Conservation (phyloP, 2,797 vertebrate genomes). For the Allobates femoralis region DNA sequence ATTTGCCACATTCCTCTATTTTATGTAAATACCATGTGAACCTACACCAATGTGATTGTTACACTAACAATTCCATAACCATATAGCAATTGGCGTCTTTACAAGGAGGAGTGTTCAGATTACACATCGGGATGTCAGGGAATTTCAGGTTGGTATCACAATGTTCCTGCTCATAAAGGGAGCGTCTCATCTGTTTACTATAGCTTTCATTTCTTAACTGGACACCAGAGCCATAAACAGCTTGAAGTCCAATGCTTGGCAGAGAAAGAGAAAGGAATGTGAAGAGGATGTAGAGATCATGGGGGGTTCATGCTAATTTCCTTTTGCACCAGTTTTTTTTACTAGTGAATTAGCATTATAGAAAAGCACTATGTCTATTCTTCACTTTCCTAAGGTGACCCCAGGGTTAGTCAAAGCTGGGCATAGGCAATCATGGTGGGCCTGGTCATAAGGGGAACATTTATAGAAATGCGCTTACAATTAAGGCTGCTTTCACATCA, state of each 20-base stretch:
- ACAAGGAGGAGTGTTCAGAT: not conserved
- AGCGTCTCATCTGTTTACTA: not conserved
- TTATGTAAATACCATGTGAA: not conserved
- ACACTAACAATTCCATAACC: not conserved
- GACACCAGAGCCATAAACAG: not conserved
- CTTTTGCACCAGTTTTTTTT: not conserved
- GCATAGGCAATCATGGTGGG: no score
- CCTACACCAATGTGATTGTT: not conserved
- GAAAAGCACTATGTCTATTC: not conserved
- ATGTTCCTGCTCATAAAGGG: not conserved
- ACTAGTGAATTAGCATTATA: not conserved
- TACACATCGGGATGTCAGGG: not conserved
- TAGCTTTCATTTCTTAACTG: not conserved
- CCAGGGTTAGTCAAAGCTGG: not conserved
- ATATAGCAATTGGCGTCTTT: not conserved
- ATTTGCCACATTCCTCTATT: no score
- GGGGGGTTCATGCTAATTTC: not conserved
- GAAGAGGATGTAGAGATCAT: not conserved
- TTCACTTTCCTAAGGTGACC: not conserved
- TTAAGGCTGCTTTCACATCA: no score
- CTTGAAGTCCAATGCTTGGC: not conserved
- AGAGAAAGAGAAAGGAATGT: not conserved
- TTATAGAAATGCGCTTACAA: not conserved
- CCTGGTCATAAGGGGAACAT: not conserved
- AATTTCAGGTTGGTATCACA: not conserved